These are phyloP conservation scores for Syngnathus scovelli DNA, from an alignment of 2,113 vertebrate genomes.

Conservation along the genomic window DNA sequence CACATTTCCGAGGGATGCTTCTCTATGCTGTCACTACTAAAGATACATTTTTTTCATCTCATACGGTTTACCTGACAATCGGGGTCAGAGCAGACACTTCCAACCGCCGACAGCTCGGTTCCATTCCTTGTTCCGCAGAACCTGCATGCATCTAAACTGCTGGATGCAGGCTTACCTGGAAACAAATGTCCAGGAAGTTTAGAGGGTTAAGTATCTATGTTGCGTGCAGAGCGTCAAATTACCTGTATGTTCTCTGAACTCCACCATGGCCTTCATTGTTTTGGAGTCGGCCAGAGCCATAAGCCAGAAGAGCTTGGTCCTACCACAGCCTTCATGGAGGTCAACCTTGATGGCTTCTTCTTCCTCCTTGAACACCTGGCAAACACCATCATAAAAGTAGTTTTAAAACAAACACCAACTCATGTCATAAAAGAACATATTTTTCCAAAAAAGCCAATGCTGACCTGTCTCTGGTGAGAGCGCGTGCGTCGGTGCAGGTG, in stretches of 20 bases:
- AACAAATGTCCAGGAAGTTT: slow-evolving; percentile 8
- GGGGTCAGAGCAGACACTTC: slow-evolving; percentile 91
- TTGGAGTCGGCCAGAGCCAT: slow-evolving; percentile 98
- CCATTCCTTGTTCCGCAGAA: slow-evolving; percentile 96
- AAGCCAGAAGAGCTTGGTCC: slow-evolving; percentile 98
- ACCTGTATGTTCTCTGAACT: slow-evolving; percentile 99
- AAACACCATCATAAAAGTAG: background rate
- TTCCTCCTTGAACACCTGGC: slow-evolving; percentile 97
- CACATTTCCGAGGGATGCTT: too few species aligned
- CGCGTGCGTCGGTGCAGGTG: slow-evolving; percentile 97
- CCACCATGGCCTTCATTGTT: slow-evolving; percentile 99
- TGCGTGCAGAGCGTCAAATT: slow-evolving; percentile 21
- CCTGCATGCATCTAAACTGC: slow-evolving; percentile 92
- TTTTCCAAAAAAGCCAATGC: background rate
- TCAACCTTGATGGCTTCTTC: slow-evolving; percentile 99
- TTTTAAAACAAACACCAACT: too few species aligned
- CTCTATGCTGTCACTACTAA: too few species aligned
- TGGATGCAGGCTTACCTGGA: slow-evolving; percentile 90
- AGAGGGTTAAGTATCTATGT: background rate
- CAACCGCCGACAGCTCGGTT: slow-evolving; percentile 92
- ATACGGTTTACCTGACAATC: slow-evolving; percentile 84
- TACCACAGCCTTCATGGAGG: slow-evolving; percentile 95
- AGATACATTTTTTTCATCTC: background rate
- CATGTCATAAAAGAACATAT: background rate
- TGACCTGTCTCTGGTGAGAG: slow-evolving; percentile 96